A percentile compares a stretch with the other conserved stretches of the same genome.
Evolutionary conservation across 2,113 vertebrate species (phyloP).

Genomic region (Amia ocellicauda): DNA sequence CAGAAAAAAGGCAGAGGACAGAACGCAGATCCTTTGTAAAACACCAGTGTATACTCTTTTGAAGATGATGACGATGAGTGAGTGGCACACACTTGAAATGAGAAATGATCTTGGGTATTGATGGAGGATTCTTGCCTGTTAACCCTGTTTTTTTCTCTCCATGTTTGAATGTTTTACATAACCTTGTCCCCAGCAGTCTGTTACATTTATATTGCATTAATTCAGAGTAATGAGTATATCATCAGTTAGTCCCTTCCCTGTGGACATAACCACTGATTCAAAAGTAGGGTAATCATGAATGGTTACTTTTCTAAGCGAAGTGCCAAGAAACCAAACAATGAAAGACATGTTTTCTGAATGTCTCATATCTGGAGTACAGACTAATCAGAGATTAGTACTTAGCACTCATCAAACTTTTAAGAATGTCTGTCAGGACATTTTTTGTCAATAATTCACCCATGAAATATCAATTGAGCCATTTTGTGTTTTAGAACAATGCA

Average conservation of each 20-base stretch:
- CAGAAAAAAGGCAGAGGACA: constrained; percentile 1
- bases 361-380: background rate
- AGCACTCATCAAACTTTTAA: background rate
- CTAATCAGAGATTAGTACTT: background rate
- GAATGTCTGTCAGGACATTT: background rate
- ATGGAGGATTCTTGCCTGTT: background rate
- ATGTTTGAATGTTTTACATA: background rate
- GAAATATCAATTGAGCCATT: no score
- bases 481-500: no score
- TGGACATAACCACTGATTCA: background rate
- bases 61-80: background rate
- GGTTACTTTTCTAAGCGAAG: background rate
- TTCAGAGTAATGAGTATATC: background rate
- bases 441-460: background rate
- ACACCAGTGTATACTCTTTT: background rate
- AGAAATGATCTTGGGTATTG: background rate
- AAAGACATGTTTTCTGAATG: no score
- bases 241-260: background rate
- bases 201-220: background rate
- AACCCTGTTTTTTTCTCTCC: background rate
- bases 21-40: background rate
- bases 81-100: constrained; percentile 4
- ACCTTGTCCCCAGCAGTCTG: background rate
- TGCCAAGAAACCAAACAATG: no score
- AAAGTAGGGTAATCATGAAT: background rate